phyloP scores from a whole-genome alignment of 1,140 invertebrate genomes.

The Anastatus disparis region DNA sequence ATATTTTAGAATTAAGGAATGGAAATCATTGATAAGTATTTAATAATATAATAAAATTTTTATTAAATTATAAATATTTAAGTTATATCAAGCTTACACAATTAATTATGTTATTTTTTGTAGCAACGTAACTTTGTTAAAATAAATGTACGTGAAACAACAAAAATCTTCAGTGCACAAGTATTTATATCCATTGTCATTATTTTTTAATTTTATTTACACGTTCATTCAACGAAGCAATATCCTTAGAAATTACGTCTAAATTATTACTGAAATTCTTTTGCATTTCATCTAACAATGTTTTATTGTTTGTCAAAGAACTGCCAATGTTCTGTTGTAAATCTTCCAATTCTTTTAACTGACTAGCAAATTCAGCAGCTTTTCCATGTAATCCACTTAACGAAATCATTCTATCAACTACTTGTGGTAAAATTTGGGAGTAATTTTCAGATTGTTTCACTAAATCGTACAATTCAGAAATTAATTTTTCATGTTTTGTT shows the following conservation, averaged over 20 bases:
- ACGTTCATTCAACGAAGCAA: constrained; percentile 26
- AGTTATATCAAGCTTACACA: no score
- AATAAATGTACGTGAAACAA: no score
- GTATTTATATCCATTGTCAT: no score
- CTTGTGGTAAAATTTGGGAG: constrained; percentile 14
- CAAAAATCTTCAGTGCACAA: background rate
- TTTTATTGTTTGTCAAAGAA: constrained; percentile 24
- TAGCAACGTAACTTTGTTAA: no score
- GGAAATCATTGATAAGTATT: no score
- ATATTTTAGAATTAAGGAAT: no score
- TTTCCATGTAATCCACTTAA: constrained; percentile 21
- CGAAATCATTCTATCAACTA: constrained; percentile 25
- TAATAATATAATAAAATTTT: no score
- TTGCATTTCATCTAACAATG: constrained; percentile 27
- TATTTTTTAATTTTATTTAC: constrained; percentile 13
- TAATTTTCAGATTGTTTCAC: constrained; percentile 10
- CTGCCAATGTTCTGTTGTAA: constrained; percentile 4
- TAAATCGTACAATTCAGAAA: constrained; percentile 29
- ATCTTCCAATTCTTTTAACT: constrained; percentile 31
- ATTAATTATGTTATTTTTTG: no score
- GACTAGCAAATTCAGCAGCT: constrained; percentile 34
- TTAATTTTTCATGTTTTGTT: constrained; percentile 20
- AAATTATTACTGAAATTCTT: constrained; percentile 28
- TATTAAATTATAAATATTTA: no score
- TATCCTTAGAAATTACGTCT: constrained; percentile 21